Evolutionary conservation across 2,113 vertebrate genomes (phyloP).

Genomic region (Coregonus clupeaformis): DNA sequence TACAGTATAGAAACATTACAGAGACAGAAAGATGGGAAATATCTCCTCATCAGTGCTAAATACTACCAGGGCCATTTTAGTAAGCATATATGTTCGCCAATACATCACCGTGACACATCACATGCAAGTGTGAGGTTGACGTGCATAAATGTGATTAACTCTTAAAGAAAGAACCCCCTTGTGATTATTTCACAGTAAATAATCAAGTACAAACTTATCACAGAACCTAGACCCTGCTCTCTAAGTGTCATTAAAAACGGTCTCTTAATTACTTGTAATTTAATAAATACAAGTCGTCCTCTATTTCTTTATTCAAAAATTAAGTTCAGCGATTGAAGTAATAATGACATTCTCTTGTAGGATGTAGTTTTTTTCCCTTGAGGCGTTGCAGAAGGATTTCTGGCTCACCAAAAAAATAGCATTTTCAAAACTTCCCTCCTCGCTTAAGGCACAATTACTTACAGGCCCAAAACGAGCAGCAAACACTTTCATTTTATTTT

Average conservation of each 20-base stretch:
- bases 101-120: conserved; percentile 47
- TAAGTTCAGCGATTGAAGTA: conserved; percentile 1
- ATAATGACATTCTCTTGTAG: conserved; percentile 9
- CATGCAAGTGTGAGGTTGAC: conserved; percentile 36
- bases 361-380: conserved; percentile 26
- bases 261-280: conserved; percentile 7
- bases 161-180: too few species aligned
- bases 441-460: conserved; percentile 33
- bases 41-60: conserved; percentile 28
- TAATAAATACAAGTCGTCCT: not conserved
- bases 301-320: conserved; percentile 4
- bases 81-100: conserved; percentile 37
- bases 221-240: conserved; percentile 11
- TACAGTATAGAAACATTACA: too few species aligned
- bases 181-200: too few species aligned
- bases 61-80: conserved; percentile 37
- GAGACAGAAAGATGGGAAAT: too few species aligned
- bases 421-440: conserved; percentile 25
- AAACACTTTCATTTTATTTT: conserved; percentile 1
- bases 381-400: conserved; percentile 12
- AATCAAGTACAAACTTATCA: not conserved
- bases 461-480: too few species aligned
- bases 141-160: conserved; percentile 5
- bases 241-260: conserved; percentile 22
- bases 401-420: conserved; percentile 7